Evolutionary conservation across 2,888 invertebrate species (phyloP), one percentile per base, ranked within the genome.

Genomic region (Pterostichus madidus): DNA sequence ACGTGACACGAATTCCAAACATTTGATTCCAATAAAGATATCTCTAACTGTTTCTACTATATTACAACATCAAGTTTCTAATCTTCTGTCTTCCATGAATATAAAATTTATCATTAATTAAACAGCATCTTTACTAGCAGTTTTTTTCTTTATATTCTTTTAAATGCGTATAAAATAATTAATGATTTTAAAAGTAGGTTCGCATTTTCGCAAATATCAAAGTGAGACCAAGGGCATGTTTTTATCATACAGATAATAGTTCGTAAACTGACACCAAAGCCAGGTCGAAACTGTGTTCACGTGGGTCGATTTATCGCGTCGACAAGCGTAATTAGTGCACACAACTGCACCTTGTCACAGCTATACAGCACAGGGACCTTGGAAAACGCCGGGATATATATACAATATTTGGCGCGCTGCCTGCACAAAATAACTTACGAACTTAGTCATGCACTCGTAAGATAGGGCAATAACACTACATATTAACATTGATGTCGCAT

Each of bases 391-490:
- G 39, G 32, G 24, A 75, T 75, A 75, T 81, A 75, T 75, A 81
- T 81, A 81, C 81, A 81, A 81, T 75, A 81, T 81, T 81, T 81
- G 81, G 81, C 81, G 59, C 7, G 75, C 31, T 81, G 81, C 81
- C 81, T 75, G 75, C 17, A 46, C 75, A 75, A 46, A 81, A 81
- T 81, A 81, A 31, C 61, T 59, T 44, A 35, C 75, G 35, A 81
- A 81, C 81, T 81, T 75, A 81, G 75, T 81, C 73, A 81, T 61
- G 52, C 71, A 46, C 46, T 75, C 81, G 75, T 75, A 75, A 81
- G 59, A 59, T 39, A 39, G 81, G 81, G 81, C 81, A 81, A 75
- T 81, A 81, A 81, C 81, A 81, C 61, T 75, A 44, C 75, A 17
- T 75, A 77, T 77, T 56, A 77, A 17, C n/a, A 46, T 46, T 17